These are phyloP conservation scores for Camponotus floridanus DNA, from an alignment of 1,140 invertebrate genomes.

Conservation along the genomic window DNA sequence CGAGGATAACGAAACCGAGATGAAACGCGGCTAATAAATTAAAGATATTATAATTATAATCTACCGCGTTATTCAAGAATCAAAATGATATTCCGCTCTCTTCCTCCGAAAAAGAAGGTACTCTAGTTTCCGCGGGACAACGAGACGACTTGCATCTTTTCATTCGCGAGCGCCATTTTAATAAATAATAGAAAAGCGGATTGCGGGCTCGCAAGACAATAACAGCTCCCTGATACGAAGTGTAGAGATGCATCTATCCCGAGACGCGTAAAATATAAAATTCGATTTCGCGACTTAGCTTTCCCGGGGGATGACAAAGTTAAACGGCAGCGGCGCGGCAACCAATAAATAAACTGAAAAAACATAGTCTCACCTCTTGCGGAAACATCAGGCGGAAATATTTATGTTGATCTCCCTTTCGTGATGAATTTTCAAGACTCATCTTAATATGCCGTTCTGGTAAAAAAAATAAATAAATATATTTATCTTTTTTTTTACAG, in stretches of 20 bases:
- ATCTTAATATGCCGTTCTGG: too few species aligned
- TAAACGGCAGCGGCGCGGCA: slow-evolving; percentile 56
- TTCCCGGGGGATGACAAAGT: slow-evolving; percentile 53
- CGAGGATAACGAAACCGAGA: neutral
- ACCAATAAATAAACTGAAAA: slow-evolving; percentile 63
- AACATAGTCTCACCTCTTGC: neutral
- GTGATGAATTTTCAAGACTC: neutral
- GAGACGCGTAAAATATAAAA: slow-evolving; percentile 72
- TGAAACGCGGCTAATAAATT: neutral
- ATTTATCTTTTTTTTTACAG: neutral
- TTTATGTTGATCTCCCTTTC: neutral
- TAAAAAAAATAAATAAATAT: neutral
- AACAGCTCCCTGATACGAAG: slow-evolving; percentile 1
- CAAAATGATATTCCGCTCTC: too few species aligned
- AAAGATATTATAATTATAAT: slow-evolving; percentile 47
- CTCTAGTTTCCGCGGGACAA: neutral
- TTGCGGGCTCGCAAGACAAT: slow-evolving; percentile 15
- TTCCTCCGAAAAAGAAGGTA: neutral
- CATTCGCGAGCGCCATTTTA: neutral
- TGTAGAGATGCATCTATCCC: slow-evolving; percentile 34
- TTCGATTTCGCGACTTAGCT: slow-evolving; percentile 67
- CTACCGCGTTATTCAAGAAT: neutral
- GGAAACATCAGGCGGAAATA: slow-evolving; percentile 4
- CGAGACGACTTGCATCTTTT: slow-evolving; percentile 16
- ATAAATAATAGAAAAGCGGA: slow-evolving; percentile 44